A percentile compares a stretch with the other conserved stretches of the same genome.
These are phyloP conservation scores for Hirundo rustica DNA, from an alignment of 2,797 vertebrate species.

Conservation along the genomic window DNA sequence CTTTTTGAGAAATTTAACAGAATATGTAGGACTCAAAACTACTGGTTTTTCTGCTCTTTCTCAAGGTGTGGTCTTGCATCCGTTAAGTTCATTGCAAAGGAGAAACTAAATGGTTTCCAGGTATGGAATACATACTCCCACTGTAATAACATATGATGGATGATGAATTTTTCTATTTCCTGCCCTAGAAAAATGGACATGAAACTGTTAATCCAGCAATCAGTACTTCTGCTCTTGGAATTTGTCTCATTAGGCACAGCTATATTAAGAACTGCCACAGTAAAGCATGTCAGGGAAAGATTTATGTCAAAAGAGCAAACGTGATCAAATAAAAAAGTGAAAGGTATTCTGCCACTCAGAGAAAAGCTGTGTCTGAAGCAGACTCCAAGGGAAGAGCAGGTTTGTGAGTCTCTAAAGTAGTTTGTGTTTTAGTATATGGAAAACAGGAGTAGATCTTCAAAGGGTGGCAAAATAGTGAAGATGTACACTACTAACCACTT, in stretches of 20 bases:
- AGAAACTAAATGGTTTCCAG: neutral
- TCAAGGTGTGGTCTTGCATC: neutral
- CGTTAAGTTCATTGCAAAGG: neutral
- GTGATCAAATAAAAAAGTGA: slow-evolving; percentile 32
- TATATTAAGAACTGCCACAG: slow-evolving; percentile 36
- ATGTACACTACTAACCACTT: neutral
- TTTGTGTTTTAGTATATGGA: neutral
- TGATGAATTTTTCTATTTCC: neutral
- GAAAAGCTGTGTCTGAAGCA: neutral
- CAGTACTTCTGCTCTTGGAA: neutral
- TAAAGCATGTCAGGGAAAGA: neutral
- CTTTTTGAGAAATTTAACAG: neutral
- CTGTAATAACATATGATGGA: neutral
- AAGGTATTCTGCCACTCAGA: neutral
- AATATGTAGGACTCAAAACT: neutral
- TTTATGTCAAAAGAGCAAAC: slow-evolving; percentile 19
- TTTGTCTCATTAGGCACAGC: slow-evolving; percentile 10
- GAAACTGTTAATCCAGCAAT: neutral
- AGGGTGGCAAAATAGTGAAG: neutral
- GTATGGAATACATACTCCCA: neutral
- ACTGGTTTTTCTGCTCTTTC: neutral
- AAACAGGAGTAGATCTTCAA: neutral
- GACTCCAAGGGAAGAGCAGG: neutral
- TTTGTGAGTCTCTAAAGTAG: neutral
- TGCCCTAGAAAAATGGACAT: neutral